These are phyloP conservation scores for Drosophila acutilabella DNA, from an alignment of 2,888 invertebrate species.

Conservation along the genomic window DNA sequence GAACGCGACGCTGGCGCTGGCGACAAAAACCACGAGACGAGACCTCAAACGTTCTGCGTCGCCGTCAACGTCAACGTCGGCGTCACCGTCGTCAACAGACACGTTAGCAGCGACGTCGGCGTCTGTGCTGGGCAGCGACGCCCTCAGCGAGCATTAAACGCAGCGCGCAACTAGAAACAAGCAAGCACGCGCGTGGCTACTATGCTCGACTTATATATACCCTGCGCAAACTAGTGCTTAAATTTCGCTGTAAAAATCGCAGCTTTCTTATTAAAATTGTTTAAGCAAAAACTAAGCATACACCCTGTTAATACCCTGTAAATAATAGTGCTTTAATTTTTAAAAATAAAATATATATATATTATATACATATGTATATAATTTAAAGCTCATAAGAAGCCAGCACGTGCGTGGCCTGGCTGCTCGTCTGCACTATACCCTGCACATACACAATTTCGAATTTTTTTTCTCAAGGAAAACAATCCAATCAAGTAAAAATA, in stretches of 20 bases:
- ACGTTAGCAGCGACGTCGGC: conserved; percentile 21
- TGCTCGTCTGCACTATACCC: no score
- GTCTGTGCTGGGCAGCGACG: conserved; percentile 37
- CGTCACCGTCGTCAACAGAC: conserved; percentile 20
- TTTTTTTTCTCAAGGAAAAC: no score
- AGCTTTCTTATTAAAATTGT: no score
- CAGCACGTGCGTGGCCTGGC: no score
- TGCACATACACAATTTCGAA: no score
- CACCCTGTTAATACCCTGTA: no score
- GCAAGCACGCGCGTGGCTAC: background rate
- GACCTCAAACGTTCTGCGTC: conserved; percentile 10
- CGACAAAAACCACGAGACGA: conserved; percentile 52
- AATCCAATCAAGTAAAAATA: no score
- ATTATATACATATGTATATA: no score
- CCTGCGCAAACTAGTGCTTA: background rate
- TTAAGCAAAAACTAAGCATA: no score
- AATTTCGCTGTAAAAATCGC: background rate
- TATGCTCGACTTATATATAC: background rate
- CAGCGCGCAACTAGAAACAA: conserved; percentile 55
- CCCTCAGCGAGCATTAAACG: conserved; percentile 77
- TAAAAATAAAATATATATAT: no score
- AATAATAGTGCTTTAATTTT: no score
- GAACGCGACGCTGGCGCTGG: conserved; percentile 52
- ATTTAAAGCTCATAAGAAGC: no score
- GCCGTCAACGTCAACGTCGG: conserved; percentile 1